Evolutionary conservation across 2,888 invertebrate genomes (phyloP).

Genomic region (Ophion ventricosus): DNA sequence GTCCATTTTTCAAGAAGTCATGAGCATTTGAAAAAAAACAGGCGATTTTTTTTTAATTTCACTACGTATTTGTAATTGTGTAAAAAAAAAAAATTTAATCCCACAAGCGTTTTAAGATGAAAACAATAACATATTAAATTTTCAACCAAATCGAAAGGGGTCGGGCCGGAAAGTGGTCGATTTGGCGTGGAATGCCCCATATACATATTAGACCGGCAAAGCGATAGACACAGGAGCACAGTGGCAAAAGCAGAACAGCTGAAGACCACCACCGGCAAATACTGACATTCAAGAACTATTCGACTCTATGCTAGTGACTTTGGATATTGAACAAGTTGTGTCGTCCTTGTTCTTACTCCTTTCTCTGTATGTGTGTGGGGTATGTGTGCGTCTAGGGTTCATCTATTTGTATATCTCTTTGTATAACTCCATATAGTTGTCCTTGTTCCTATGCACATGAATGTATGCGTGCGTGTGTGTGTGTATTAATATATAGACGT

Average conservation of each 20-base stretch:
- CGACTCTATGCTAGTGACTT: conserved; percentile 39
- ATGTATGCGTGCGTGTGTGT: background rate
- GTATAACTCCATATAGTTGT: conserved; percentile 35
- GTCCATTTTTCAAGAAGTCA: too few species aligned
- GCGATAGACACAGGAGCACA: conserved; percentile 16
- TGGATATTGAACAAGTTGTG: conserved; percentile 64
- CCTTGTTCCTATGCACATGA: background rate
- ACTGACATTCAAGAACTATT: conserved; percentile 44
- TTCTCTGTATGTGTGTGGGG: conserved; percentile 6
- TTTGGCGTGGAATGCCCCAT: too few species aligned
- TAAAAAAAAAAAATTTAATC: too few species aligned
- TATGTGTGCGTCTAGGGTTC: background rate
- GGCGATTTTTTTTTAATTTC: too few species aligned
- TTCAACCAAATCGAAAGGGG: too few species aligned
- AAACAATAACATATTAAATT: too few species aligned
- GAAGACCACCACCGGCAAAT: conserved; percentile 53
- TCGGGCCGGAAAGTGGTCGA: too few species aligned
- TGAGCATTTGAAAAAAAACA: too few species aligned
- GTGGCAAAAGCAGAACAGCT: conserved; percentile 28
- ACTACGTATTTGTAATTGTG: too few species aligned
- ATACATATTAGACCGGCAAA: background rate
- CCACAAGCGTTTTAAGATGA: too few species aligned
- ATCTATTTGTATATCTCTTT: conserved; percentile 39
- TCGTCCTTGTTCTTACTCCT: conserved; percentile 14
- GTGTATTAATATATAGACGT: too few species aligned